Percentiles rank a stretch among this genome's conserved stretches.
Conservation (phyloP, 92 coral and sea anemone species). For the Zoanthus sansibaricus region DNA sequence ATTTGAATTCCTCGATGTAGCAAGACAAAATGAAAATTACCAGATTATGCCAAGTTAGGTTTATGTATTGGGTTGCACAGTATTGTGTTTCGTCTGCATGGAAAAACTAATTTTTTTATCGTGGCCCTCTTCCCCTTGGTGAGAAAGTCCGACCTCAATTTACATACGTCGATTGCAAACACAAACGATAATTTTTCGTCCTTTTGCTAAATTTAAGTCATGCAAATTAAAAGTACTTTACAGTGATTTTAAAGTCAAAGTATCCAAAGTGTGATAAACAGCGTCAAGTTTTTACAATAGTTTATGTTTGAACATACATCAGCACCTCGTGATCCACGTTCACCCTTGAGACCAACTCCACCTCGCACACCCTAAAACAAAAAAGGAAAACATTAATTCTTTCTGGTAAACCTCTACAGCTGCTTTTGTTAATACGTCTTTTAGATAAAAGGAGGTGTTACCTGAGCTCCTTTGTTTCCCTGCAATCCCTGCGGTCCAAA, state of each 20-base stretch:
- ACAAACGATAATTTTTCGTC: no score
- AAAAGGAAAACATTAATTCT: background rate
- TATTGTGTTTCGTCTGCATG: no score
- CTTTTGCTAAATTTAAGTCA: no score
- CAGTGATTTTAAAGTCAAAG: no score
- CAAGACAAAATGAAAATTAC: no score
- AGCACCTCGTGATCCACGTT: conserved; percentile 30
- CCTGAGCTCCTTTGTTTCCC: conserved; percentile 24
- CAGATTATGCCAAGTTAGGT: no score
- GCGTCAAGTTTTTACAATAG: background rate
- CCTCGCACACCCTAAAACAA: conserved; percentile 22
- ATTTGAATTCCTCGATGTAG: no score
- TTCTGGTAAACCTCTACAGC: background rate
- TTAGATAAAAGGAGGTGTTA: background rate
- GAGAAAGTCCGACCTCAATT: no score
- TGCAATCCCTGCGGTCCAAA: conserved; percentile 11
- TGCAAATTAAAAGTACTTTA: background rate
- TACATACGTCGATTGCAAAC: no score
- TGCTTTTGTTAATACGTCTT: background rate
- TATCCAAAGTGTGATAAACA: background rate
- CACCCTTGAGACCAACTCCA: conserved; percentile 29
- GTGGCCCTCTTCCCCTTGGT: no score
- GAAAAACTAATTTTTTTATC: no score
- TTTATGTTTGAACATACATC: conserved; percentile 40
- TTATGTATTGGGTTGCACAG: no score